phyloP scores from a whole-genome alignment of 2,888 invertebrate genomes.

The Argyresthia albistria region DNA sequence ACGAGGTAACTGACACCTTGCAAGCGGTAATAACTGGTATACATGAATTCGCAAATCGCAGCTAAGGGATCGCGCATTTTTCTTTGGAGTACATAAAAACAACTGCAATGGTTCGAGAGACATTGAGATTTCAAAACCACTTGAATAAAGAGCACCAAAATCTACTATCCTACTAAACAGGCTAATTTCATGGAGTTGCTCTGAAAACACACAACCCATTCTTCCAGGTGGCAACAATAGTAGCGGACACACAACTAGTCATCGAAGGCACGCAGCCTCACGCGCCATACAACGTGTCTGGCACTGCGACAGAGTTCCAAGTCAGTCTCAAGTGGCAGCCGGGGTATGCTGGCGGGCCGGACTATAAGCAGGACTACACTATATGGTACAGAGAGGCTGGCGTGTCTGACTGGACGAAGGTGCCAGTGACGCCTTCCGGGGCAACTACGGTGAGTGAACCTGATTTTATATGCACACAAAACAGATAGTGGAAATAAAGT shows the following conservation, averaged over 20 bases:
- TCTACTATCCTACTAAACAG: too few relatives aligned
- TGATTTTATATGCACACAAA: not conserved
- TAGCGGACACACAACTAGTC: constrained; percentile 89
- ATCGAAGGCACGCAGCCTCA: constrained; percentile 97
- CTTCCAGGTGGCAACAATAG: constrained; percentile 87
- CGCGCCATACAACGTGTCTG: constrained; percentile 96
- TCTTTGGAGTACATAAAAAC: too few relatives aligned
- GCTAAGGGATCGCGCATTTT: too few relatives aligned
- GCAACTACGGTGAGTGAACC: constrained; percentile 74
- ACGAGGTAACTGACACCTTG: constrained; percentile 70
- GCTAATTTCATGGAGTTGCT: too few relatives aligned
- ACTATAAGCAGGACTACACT: constrained; percentile 95
- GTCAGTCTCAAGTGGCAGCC: constrained; percentile 95
- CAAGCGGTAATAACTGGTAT: not conserved
- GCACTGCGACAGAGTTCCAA: constrained; percentile 90
- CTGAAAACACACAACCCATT: not conserved
- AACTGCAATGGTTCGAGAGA: too few relatives aligned
- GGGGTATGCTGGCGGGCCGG: constrained; percentile 95
- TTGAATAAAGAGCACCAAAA: too few relatives aligned
- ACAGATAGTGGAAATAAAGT: too few relatives aligned
- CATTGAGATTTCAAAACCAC: too few relatives aligned
- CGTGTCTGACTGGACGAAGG: constrained; percentile 92
- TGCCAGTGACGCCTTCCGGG: constrained; percentile 93
- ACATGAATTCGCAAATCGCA: too few relatives aligned
- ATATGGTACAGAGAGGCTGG: constrained; percentile 95